These are phyloP conservation scores for Linyphia triangularis DNA, from an alignment of 2,888 invertebrate genomes.

Conservation along the genomic window DNA sequence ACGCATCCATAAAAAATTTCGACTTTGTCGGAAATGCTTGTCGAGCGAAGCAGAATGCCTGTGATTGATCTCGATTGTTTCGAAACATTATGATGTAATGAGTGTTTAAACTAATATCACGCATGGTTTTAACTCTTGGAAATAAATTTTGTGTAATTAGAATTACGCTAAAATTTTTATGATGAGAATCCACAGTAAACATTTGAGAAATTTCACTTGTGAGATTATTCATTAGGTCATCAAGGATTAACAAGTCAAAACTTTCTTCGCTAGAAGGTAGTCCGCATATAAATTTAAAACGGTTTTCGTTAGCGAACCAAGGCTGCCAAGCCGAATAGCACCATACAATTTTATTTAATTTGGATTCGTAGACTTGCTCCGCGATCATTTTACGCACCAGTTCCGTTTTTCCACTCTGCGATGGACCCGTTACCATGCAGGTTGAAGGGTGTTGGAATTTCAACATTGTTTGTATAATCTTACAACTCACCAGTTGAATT, in stretches of 20 bases:
- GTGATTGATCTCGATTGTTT: neutral
- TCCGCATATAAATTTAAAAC: constrained; percentile 4
- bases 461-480: constrained; percentile 6
- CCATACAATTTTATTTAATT: neutral
- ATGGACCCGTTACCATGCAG: neutral
- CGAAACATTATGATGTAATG: constrained; percentile 6
- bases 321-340: neutral
- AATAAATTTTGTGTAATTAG: constrained; percentile 12
- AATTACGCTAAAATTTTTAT: constrained; percentile 1
- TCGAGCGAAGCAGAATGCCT: neutral
- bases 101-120: constrained; percentile 3
- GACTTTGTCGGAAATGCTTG: neutral
- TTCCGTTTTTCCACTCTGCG: neutral
- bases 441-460: neutral
- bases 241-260: neutral
- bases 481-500: too few relatives aligned
- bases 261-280: neutral
- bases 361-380: neutral
- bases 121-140: neutral
- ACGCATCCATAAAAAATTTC: constrained; percentile 43
- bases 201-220: neutral
- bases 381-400: neutral
- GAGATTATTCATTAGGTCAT: neutral
- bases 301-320: neutral
- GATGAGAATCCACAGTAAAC: constrained; percentile 10